A percentile compares a stretch with the other conserved stretches of the same genome.
These are phyloP conservation scores for Apodemus agrarius DNA, from an alignment of 2,797 vertebrate genomes.

Conservation along the genomic window DNA sequence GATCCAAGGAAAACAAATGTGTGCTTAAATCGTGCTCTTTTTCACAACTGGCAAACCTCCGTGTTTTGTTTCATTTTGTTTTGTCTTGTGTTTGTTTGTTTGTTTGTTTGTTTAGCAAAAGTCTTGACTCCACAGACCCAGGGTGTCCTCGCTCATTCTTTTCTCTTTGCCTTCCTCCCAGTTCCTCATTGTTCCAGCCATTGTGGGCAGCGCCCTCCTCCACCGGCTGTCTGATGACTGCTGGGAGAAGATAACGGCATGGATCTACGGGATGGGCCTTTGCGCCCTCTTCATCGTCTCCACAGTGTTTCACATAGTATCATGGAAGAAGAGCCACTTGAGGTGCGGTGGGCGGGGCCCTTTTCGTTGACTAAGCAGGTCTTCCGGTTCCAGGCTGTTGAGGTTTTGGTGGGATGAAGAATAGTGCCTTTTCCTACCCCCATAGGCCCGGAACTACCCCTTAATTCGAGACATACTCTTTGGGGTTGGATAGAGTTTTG, in stretches of 20 bases:
- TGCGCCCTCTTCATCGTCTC: conserved; percentile 97
- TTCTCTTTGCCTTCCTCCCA: conserved; percentile 76
- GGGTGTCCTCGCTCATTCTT: not conserved
- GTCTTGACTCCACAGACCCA: not conserved
- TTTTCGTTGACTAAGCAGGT: accelerated
- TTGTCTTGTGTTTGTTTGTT: not conserved
- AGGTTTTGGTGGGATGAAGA: not conserved
- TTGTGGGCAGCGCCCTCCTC: conserved; percentile 95
- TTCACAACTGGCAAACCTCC: not conserved
- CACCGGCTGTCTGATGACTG: conserved; percentile 93
- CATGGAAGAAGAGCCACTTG: conserved; percentile 99
- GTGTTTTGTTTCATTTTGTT: not conserved
- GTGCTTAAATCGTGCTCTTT: conserved; percentile 26
- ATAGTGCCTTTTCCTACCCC: not conserved
- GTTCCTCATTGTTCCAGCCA: conserved; percentile 96
- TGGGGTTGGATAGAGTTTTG: not conserved
- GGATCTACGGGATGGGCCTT: conserved; percentile 97
- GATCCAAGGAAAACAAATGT: not conserved
- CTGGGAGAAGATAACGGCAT: conserved; percentile 96
- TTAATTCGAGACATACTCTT: not conserved
- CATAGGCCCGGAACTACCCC: not conserved
- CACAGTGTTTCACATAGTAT: conserved; percentile 96
- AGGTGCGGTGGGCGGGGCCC: conserved; percentile 87
- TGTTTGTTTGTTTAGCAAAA: not conserved
- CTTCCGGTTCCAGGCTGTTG: not conserved